phyloP scores from a whole-genome alignment of 2,797 vertebrate species.

The Anabacerthia variegaticeps region DNA sequence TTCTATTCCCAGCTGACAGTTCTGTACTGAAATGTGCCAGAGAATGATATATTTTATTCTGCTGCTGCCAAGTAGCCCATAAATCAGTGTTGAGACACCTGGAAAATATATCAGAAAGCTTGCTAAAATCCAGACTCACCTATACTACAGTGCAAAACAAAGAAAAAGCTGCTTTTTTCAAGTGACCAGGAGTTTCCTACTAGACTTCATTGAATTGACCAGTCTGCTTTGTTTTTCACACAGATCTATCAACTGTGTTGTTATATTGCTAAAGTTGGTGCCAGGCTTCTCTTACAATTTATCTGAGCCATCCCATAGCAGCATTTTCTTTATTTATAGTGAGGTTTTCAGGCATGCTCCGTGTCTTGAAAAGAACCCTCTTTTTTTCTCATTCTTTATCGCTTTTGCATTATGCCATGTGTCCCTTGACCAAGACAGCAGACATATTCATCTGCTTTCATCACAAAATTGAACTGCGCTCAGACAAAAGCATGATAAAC shows the following conservation, averaged over 20 bases:
- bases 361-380: background rate
- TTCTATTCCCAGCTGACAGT: background rate
- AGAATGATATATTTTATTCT: background rate
- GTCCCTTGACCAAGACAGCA: background rate
- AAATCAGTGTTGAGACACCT: conserved; percentile 2
- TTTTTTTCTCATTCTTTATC: background rate
- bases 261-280: background rate
- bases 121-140: background rate
- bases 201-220: background rate
- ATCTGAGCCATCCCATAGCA: background rate
- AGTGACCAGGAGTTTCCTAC: background rate
- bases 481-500: background rate
- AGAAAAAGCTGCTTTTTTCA: background rate
- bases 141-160: background rate
- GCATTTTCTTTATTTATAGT: background rate
- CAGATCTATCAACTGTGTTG: background rate
- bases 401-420: background rate
- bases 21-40: background rate
- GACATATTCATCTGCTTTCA: background rate
- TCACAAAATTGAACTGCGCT: background rate
- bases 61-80: background rate
- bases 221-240: background rate
- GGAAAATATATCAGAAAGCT: background rate
- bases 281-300: background rate
- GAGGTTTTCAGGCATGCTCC: background rate